These are phyloP conservation scores for Papilio polyxenes DNA, from an alignment of 1,140 invertebrate species.

Conservation along the genomic window DNA sequence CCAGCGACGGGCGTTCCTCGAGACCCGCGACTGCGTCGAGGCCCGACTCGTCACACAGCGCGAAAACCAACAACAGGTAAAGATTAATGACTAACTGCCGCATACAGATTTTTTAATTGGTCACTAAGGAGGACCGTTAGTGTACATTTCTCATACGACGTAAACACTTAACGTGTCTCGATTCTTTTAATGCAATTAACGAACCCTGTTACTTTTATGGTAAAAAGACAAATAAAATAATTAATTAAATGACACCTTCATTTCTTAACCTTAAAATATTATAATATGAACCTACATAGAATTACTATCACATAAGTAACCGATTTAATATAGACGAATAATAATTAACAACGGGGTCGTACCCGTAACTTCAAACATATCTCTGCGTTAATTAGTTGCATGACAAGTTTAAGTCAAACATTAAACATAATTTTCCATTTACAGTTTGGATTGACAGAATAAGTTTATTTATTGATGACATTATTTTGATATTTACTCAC, in stretches of 20 bases:
- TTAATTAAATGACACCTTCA: no score
- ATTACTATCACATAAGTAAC: no score
- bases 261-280: no score
- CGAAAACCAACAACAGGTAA: slow-evolving; percentile 98
- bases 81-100: background rate
- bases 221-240: no score
- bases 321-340: background rate
- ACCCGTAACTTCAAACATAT: background rate
- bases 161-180: no score
- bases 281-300: no score
- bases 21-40: slow-evolving; percentile 96
- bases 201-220: no score
- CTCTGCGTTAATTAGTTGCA: background rate
- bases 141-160: background rate
- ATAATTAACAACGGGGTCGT: slow-evolving; percentile 8
- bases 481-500: background rate
- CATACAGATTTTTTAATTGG: no score
- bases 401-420: background rate
- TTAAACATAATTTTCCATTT: background rate
- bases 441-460: background rate
- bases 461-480: no score
- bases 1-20: slow-evolving; percentile 95
- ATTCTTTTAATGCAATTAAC: no score
- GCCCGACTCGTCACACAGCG: slow-evolving; percentile 94
- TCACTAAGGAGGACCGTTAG: background rate